Base-by-base conservation (phyloP, 2,888 invertebrate genomes). In the Nemoura dubitans region DNA sequence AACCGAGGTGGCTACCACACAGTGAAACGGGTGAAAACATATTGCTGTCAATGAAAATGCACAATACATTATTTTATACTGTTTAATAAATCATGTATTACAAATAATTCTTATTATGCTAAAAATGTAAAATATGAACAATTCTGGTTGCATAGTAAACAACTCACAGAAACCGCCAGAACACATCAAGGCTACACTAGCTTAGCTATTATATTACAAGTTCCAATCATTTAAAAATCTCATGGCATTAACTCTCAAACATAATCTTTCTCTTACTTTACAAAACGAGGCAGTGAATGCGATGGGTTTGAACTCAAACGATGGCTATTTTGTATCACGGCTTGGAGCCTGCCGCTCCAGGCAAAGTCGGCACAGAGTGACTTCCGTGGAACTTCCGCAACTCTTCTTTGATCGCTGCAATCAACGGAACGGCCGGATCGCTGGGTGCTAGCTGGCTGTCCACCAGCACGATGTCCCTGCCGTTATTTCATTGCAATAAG, bases 341-440 rank as follows among this genome's bases (percentile, higher is more conserved):
- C 59, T 59, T 59, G 16, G 59, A 59, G 59, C 59, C 59, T 21
- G 59, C 59, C 3, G 59, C 21, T 59, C 59, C 59, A 59, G 59
- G 59, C 59, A 59, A 59, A 1, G 59, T 21, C 3, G 81, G 81
- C 21, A 30, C n/a, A 36, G 42, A 42, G n/a, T 42, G 43, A 42
- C 82, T 86, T 26, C 77, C 83, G 59, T 87, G 87, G 83, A 88
- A 88, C 30, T 86, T 86, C 21, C 86, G 78, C 25, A 92, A 90
- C 89, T 97, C 97, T 88, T 94, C 95, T 91, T 96, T 97, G 90
- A 97, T 97, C 88, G 97, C 96, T 81, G 95, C 95, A 89, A 97
- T 97, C 30, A 97, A 93, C 0, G 97, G 97, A 21, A 96, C 94
- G 0, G 97, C 97, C 0, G 97, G 96, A 91, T 97, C 95, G 85